A percentile compares a stretch with the other conserved stretches of the same genome.
phyloP scores from a whole-genome alignment of 2,888 invertebrate species.

The Aplocera efformata region DNA sequence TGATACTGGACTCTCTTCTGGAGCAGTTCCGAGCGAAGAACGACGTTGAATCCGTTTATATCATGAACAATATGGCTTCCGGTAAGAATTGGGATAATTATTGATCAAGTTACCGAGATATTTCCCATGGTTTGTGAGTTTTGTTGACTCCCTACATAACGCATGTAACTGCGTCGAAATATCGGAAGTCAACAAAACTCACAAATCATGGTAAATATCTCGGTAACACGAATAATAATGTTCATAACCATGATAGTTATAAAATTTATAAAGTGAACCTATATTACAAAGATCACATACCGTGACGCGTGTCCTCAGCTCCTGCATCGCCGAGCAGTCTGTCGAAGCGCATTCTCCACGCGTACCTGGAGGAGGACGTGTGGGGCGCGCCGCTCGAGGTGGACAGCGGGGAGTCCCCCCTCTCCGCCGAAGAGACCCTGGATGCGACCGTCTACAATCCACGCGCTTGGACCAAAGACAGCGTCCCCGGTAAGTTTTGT shows the following conservation, averaged over 20 bases:
- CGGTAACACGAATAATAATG: no score
- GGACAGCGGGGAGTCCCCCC: constrained; percentile 35
- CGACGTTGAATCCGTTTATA: constrained; percentile 79
- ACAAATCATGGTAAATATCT: no score
- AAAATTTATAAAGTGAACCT: no score
- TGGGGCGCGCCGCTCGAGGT: constrained; percentile 75
- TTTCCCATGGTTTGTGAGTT: no score
- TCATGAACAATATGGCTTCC: constrained; percentile 80
- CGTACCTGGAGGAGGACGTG: constrained; percentile 73
- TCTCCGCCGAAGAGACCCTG: constrained; percentile 44
- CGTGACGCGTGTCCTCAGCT: constrained; percentile 44
- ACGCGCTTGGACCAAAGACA: constrained; percentile 59
- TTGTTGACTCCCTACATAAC: no score
- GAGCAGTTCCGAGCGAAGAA: constrained; percentile 76
- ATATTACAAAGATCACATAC: no score
- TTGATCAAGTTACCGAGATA: no score
- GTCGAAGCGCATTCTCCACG: constrained; percentile 48
- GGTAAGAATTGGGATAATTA: constrained; percentile 59
- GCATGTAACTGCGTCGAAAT: no score
- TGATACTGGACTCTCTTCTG: constrained; percentile 82
- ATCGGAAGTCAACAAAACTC: no score
- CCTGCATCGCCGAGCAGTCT: constrained; percentile 41
- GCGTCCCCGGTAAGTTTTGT: constrained; percentile 54
- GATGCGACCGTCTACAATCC: constrained; percentile 65
- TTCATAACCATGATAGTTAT: no score